Conservation (phyloP, 2,797 vertebrate species). For the Margarornis squamiger region DNA sequence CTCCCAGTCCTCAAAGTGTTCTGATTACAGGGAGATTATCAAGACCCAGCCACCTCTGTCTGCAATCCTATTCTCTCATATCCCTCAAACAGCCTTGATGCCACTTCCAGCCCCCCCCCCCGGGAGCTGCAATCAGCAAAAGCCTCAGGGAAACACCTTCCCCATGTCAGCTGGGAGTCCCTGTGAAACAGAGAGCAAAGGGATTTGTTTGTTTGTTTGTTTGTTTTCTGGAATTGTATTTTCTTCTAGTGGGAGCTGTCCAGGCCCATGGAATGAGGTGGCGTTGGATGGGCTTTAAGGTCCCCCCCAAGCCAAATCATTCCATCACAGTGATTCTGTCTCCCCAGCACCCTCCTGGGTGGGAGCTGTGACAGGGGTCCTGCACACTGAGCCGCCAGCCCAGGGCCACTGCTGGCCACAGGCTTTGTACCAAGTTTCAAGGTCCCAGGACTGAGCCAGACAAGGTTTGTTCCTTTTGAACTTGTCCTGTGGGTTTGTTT, state of each 20-base stretch:
- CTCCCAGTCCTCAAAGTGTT: background rate
- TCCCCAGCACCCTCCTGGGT: background rate
- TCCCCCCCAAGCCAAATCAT: background rate
- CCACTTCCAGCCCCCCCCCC: background rate
- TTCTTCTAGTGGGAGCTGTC: background rate
- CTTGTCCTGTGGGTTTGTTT: background rate
- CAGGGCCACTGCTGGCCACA: background rate
- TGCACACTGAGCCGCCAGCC: background rate
- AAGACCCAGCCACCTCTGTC: background rate
- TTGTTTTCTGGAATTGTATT: background rate
- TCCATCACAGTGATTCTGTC: background rate
- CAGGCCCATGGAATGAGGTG: background rate
- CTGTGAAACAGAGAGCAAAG: background rate
- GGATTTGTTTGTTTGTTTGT: too few relatives aligned
- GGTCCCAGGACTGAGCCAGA: background rate
- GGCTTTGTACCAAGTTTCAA: background rate
- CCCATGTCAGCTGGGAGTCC: background rate
- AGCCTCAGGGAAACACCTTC: background rate
- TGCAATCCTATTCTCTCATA: background rate
- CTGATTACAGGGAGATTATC: background rate
- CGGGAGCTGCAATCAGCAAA: fast-evolving
- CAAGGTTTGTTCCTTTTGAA: background rate
- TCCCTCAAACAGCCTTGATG: fast-evolving
- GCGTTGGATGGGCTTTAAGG: background rate
- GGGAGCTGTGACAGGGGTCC: background rate